A percentile compares a stretch with the other conserved stretches of the same genome.
Conservation (phyloP, 2,888 invertebrate species). For the Acrobasis consociella region DNA sequence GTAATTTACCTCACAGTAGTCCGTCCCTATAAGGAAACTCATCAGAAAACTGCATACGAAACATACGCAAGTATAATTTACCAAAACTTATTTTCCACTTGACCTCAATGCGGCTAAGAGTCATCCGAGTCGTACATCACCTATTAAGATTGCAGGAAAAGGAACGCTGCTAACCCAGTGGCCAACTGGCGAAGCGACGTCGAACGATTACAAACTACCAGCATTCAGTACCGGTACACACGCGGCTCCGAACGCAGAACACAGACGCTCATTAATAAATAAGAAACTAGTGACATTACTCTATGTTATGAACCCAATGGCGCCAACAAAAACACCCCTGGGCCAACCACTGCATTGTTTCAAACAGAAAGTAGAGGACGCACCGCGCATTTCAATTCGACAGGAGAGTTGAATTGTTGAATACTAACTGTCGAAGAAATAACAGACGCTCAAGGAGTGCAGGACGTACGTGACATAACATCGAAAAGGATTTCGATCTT, state of each 20-base stretch:
- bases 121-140: constrained; percentile 50
- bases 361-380: constrained; percentile 74
- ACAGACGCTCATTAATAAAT: constrained; percentile 50
- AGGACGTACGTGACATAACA: constrained; percentile 59
- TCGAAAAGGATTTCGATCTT: constrained; percentile 52
- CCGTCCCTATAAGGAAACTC: background rate
- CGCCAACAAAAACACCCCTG: constrained; percentile 61
- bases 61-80: background rate
- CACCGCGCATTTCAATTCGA: constrained; percentile 70
- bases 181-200: constrained; percentile 76
- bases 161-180: constrained; percentile 80
- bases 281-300: constrained; percentile 38
- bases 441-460: constrained; percentile 61
- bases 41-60: background rate
- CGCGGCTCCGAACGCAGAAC: constrained; percentile 61
- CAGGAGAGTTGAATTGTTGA: constrained; percentile 68
- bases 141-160: constrained; percentile 77
- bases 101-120: constrained; percentile 25
- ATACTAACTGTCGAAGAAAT: constrained; percentile 64
- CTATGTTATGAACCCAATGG: constrained; percentile 47
- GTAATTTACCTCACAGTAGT: background rate
- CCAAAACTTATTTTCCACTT: constrained; percentile 23
- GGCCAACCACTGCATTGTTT: constrained; percentile 67
- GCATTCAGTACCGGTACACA: constrained; percentile 74
- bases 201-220: constrained; percentile 66